Base-by-base conservation (phyloP, 2,888 invertebrate species). In the Xanthostigma xanthostigma region DNA sequence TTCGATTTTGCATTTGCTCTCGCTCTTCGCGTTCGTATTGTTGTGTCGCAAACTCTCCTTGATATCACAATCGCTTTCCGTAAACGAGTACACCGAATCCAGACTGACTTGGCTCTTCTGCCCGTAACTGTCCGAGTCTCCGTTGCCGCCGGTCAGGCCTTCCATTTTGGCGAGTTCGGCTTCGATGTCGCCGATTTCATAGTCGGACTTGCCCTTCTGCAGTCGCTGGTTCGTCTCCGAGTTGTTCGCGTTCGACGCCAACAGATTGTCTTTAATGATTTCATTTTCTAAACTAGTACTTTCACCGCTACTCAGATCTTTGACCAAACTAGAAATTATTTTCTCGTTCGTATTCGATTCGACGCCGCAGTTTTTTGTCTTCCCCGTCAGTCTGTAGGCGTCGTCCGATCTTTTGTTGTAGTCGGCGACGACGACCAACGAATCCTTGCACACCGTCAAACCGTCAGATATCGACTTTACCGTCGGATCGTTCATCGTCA, bases 151-250 rank as follows among this genome's bases (percentile, higher is more conserved):
- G 59, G 70, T 71, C 14, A 68, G 54, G 9, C 74, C 74, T 54
- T 76, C 75, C 81, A 82, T 81, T 64, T 81, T 78, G 41, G 81
- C 81, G 38, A 82, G 67, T 52, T 79, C 80, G 46, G 81, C 81
- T 64, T 82, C 82, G 53, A 82, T 81, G 60, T 78, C 78, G 44
- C 75, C 71, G 59, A 78, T 70, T 58, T 73, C 72, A 61, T 58
- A 75, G 69, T 63, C 65, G 64, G 53, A 60, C 58, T 54, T 62
- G 61, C 38, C 58, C 54, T 59, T 60, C 58, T 47, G 53, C 52
- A 40, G 12, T 9, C 38, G 27, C 10, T 39, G 27, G 41, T 11
- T 34, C 14, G n/a, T 33, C 3, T 5, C 36, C 48, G 44, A 13
- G 9, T 14, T 42, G 6, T 12, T 42, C 13, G 44, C 3, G 40